Conservation (phyloP, 1,140 invertebrate species). For the Drosophila neocordata region DNA sequence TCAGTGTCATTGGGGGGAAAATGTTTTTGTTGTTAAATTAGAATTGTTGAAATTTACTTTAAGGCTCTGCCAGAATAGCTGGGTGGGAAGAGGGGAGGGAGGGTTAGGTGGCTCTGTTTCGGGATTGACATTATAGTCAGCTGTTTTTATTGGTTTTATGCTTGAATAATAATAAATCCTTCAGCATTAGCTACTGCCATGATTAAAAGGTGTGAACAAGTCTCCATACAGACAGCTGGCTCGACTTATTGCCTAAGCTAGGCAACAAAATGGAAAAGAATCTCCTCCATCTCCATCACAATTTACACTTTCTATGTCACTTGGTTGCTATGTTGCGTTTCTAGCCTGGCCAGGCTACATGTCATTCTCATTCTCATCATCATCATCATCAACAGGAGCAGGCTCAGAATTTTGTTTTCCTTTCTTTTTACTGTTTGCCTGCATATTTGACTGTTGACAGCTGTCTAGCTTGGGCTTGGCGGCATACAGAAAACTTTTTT, state of each 20-base stretch:
- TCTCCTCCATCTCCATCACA: background rate
- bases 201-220: conserved; percentile 46
- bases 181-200: conserved; percentile 15
- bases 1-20: conserved; percentile 14
- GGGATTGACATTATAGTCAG: conserved; percentile 58
- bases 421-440: conserved; percentile 32
- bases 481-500: conserved; percentile 27
- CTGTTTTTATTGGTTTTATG: conserved; percentile 64
- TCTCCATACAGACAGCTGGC: conserved; percentile 10
- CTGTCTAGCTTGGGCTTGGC: conserved; percentile 41
- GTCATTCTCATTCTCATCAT: conserved; percentile 21
- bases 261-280: background rate
- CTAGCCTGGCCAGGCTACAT: conserved; percentile 31
- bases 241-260: conserved; percentile 19
- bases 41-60: conserved; percentile 78
- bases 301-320: background rate
- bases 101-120: background rate
- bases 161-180: conserved; percentile 64
- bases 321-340: conserved; percentile 7
- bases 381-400: conserved; percentile 15
- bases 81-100: background rate
- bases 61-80: conserved; percentile 2
- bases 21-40: conserved; percentile 64
- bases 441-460: conserved; percentile 75
- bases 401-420: background rate